Percentiles rank a stretch among this genome's conserved stretches.
Conservation (phyloP, 2,113 vertebrate species). For the Piaya cayana region DNA sequence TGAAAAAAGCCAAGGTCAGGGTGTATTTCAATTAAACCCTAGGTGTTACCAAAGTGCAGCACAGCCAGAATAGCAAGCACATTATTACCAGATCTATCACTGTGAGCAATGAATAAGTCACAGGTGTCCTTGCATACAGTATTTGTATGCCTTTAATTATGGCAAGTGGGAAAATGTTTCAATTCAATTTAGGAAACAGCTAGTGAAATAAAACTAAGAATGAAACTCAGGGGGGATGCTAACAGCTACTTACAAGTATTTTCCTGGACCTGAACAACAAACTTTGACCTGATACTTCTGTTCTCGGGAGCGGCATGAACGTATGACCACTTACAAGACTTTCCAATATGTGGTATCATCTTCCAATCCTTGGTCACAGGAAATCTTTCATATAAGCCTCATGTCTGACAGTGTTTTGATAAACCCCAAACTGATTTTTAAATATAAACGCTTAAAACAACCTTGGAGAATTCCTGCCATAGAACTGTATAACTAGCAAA, state of each 20-base stretch:
- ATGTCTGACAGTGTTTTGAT: neutral
- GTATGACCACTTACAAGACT: neutral
- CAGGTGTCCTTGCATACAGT: constrained; percentile 10
- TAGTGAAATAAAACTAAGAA: constrained; percentile 39
- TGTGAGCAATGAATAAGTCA: constrained; percentile 72
- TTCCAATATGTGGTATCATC: neutral
- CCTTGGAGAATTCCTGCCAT: neutral
- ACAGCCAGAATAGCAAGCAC: constrained; percentile 66
- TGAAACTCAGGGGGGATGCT: neutral
- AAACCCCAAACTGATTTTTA: neutral
- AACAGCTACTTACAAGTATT: neutral
- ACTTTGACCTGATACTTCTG: neutral
- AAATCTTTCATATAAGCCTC: neutral
- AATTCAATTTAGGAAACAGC: constrained; percentile 45
- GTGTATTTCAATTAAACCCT: constrained; percentile 77
- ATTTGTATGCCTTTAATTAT: constrained; percentile 69
- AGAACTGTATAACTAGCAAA: neutral
- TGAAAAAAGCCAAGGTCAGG: constrained; percentile 76
- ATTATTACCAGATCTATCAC: constrained; percentile 76
- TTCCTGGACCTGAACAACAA: neutral
- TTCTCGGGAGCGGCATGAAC: neutral
- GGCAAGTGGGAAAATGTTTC: constrained; percentile 68
- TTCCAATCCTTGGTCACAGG: neutral
- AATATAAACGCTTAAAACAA: neutral
- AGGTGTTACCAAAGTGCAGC: constrained; percentile 63